These are phyloP conservation scores for Prolemur simus DNA, from an alignment of 2,113 vertebrate genomes.

Conservation along the genomic window DNA sequence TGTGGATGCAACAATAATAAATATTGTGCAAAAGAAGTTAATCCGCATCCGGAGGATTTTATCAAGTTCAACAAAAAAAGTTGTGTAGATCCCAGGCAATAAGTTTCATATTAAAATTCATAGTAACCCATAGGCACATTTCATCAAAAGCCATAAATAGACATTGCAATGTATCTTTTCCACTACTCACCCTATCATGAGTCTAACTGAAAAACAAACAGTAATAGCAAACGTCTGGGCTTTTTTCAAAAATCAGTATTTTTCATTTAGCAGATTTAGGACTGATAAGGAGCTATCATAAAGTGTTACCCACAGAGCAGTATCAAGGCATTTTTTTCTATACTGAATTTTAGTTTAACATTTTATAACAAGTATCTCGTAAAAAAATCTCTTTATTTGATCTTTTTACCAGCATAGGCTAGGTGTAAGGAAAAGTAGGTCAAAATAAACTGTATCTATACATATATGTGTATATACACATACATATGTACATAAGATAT, in stretches of 20 bases:
- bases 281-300: neutral
- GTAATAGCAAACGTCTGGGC: neutral
- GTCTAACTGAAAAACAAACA: neutral
- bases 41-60: constrained; percentile 51
- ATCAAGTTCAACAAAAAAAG: constrained; percentile 53
- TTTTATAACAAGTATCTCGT: constrained; percentile 10
- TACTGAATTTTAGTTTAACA: neutral
- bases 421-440: neutral
- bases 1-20: constrained; percentile 54
- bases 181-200: neutral
- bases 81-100: constrained; percentile 15
- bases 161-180: constrained; percentile 20
- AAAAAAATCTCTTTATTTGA: neutral
- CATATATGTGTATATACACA: neutral
- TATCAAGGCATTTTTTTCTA: neutral
- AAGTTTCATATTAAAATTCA: constrained; percentile 51
- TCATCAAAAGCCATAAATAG: constrained; percentile 40
- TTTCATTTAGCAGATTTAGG: constrained; percentile 22
- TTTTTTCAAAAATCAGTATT: neutral
- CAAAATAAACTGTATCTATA: constrained; percentile 3
- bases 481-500: neutral
- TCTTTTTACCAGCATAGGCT: constrained; percentile 16
- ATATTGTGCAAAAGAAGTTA: constrained; percentile 52
- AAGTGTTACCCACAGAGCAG: neutral
- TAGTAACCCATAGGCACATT: constrained; percentile 16